Base-by-base conservation (phyloP, 92 coral and sea anemone genomes). In the Porites cylindrica region DNA sequence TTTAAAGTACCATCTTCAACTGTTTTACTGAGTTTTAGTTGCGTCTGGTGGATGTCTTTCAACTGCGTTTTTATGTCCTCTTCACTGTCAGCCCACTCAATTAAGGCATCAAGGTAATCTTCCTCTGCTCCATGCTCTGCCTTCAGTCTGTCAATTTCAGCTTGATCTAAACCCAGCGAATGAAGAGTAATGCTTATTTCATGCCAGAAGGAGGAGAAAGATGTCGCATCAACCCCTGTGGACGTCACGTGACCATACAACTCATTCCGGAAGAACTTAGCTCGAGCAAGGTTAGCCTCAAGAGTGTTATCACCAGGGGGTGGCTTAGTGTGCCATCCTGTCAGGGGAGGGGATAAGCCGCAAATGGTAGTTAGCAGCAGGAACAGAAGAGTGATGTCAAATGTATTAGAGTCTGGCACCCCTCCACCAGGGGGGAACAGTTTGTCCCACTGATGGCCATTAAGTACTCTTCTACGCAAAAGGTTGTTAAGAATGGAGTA, bases 331-430 rank as follows among this genome's bases (percentile, higher is more conserved):
- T 79, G 80, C 90, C 90, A 87, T 2, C 85, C 80, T 67, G 81
- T 14, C 0, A 1, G 26, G 51, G 93, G 93, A 60, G 83, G 69
- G 61, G 54, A 51, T 38, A 86, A 77, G 8, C 91, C 87, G 82
- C 94, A 91, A 56, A 91, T 91, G 54, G 78, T 83, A 47, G 89
- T 83, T 24, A 91, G 86, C 10, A 91, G 86, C n/a, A 88, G 86
- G 53, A 84, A 78, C 72, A 91, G 89, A 19, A 91, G 83, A 74
- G 92, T 88, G 60, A 91, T 75, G 58, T 91, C 94, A 66, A 83
- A 91, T 9, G 74, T 68, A 54, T 68, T 87, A 43, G 92, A 92
- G 32, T 81, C 87, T 59, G 94, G 94, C 7, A 51, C 29, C 60
- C 76, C 74, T 51, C 88, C 91, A 53, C 72, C 64, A 43, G 89